Percentiles rank a stretch among this genome's conserved stretches.
Conservation (phyloP, 2,113 vertebrate genomes). For the Electrona antarctica region DNA sequence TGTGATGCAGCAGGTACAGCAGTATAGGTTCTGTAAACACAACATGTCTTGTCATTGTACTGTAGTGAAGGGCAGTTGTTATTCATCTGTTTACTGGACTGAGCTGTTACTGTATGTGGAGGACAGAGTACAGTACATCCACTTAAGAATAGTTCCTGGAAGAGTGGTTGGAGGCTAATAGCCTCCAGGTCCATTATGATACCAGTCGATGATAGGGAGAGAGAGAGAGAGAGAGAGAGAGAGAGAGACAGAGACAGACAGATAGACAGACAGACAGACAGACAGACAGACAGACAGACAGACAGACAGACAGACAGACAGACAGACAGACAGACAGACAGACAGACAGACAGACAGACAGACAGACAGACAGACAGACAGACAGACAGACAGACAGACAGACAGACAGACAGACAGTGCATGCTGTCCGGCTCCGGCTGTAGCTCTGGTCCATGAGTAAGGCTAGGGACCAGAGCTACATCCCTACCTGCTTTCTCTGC, state of each 20-base stretch:
- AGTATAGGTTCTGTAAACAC: no score
- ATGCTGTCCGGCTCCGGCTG: background rate
- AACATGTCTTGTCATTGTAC: conserved; percentile 13
- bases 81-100: conserved; percentile 17
- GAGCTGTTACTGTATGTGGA: conserved; percentile 35
- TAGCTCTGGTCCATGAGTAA: no score
- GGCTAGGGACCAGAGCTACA: no score
- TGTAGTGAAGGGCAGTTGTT: conserved; percentile 10
- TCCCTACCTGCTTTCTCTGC: no score
- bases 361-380: no score
- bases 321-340: background rate
- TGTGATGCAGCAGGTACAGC: no score
- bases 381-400: no score
- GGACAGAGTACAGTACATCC: conserved; percentile 32
- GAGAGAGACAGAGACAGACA: no score
- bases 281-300: background rate
- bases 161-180: conserved; percentile 71
- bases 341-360: accelerated
- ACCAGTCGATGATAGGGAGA: conserved; percentile 19
- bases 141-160: conserved; percentile 67
- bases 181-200: conserved; percentile 64
- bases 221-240: background rate
- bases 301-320: no score
- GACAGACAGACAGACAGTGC: background rate
- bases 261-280: no score